Conservation (phyloP, 2,888 invertebrate species). For the Eupithecia tripunctaria region DNA sequence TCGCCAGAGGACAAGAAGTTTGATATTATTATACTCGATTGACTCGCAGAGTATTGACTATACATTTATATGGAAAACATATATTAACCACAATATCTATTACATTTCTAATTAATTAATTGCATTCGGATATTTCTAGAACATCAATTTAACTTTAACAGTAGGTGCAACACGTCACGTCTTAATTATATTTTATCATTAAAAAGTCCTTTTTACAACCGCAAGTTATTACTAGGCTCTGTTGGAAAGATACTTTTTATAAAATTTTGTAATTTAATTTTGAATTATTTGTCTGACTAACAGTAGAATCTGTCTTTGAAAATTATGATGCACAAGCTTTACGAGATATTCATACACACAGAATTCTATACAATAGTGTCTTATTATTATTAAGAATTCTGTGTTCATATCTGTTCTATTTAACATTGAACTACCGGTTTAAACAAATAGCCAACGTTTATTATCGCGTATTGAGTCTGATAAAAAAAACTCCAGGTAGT, state of each 20-base stretch:
- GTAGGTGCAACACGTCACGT: not conserved
- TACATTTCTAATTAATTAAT: not conserved
- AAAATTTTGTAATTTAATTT: not conserved
- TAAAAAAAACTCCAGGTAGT: not conserved
- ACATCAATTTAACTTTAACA: not conserved
- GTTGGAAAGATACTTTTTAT: not conserved
- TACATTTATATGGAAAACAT: conserved; percentile 6
- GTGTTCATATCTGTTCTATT: not conserved
- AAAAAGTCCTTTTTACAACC: not conserved
- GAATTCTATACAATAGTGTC: too few relatives aligned
- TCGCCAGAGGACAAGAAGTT: too few relatives aligned
- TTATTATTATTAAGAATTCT: too few relatives aligned
- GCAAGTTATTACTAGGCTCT: not conserved
- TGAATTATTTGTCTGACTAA: not conserved
- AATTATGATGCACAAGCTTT: not conserved
- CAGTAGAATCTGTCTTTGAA: not conserved
- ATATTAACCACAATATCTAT: not conserved
- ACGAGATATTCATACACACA: too few relatives aligned
- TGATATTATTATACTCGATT: conserved; percentile 10
- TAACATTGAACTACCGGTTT: not conserved
- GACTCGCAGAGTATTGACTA: conserved; percentile 11
- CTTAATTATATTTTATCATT: not conserved
- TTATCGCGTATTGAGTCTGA: not conserved
- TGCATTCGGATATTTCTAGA: not conserved
- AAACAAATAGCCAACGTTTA: not conserved